Evolutionary conservation across 2,113 vertebrate genomes (phyloP).

Genomic region (Phalacrocorax aristotelis): DNA sequence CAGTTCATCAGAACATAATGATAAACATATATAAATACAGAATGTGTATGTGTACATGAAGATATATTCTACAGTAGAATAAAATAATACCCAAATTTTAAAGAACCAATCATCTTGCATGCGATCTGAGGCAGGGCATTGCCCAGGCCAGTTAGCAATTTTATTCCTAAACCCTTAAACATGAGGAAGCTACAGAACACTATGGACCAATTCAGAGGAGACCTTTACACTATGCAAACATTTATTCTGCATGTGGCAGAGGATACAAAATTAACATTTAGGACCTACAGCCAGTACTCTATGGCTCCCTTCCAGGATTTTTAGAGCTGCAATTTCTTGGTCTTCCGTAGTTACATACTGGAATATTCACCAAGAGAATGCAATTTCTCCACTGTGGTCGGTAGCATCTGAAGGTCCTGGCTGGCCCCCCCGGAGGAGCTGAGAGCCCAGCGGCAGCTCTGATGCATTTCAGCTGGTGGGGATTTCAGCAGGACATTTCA

Average conservation of each 20-base stretch:
- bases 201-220: not conserved
- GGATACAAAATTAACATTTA: not conserved
- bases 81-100: not conserved
- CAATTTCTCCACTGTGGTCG: fast-evolving
- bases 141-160: not conserved
- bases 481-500: not conserved
- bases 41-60: not conserved
- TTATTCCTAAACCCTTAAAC: not conserved
- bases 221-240: not conserved
- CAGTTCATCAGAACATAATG: not conserved
- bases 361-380: not conserved
- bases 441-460: not conserved
- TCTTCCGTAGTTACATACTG: not conserved
- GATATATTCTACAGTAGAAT: not conserved
- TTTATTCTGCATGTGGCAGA: not conserved
- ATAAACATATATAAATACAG: not conserved
- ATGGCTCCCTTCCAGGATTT: not conserved
- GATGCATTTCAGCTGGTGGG: not conserved
- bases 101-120: not conserved
- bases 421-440: not conserved
- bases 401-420: not conserved
- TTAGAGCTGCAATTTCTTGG: not conserved
- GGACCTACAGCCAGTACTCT: not conserved
- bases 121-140: not conserved
- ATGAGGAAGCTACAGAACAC: not conserved